Evolutionary conservation across 23 tunicate species (phyloP), one percentile per base, ranked within the genome.

Genomic region (Aplidium turbinatum): DNA sequence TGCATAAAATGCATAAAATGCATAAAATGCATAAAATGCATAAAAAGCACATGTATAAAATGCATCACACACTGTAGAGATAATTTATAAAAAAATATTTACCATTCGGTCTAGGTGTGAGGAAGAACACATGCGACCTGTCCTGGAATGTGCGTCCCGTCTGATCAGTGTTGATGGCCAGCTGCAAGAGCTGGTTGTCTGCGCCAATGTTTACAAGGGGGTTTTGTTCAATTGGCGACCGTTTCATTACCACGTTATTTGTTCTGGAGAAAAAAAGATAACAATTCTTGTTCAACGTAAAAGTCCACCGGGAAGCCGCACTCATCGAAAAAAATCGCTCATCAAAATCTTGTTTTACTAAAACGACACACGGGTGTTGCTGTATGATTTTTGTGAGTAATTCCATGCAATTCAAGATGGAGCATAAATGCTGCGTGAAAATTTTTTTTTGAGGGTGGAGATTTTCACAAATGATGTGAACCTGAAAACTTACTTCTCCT

Each of bases 91-190:
- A 11, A 55, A 18, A 20, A 55, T 21, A 18, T 46, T 81, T 54
- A 89, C 96, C 68, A 13, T 33, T 1, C 0, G 92, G 87, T 28
- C 99, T 73, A 11, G 86, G 83, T 11, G 69, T 16, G 31, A 95
- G 50, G 25, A 57, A 63, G 52, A 95, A 88, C 26, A 68, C 78
- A 61, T 95, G 99, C 27, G 75, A 54, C 31, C 99, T 72, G 62
- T 95, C 99, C 64, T 95, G 96, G 71, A 95, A 95, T 7, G 84
- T 76, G 26, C 99, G 24, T 47, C 76, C 76, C 5, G 79, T 81
- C 34, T 95, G 99, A 26, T 85, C 99, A 27, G 99, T 95, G 84
- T 95, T 83, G 78, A 95, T 88, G n/a, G 99, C 99, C 34, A 95
- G 83, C 42, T 68, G 83, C 46, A 91, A 52, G 57, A 62, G 80